phyloP scores from a whole-genome alignment of 2,797 vertebrate genomes.

The Fundulus diaphanus region DNA sequence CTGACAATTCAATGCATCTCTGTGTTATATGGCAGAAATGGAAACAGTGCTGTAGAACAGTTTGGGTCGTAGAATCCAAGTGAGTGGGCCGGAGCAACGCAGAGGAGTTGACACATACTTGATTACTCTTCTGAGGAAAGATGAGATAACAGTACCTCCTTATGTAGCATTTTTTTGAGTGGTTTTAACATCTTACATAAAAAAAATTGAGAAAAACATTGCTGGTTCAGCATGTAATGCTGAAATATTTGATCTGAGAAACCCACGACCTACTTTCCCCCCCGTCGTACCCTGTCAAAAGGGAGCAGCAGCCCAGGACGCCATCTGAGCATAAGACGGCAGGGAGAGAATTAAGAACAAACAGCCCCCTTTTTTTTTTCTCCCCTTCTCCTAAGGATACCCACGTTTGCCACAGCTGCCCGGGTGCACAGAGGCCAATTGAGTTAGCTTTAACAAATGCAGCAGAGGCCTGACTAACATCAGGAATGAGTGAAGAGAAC shows the following conservation, averaged over 20 bases:
- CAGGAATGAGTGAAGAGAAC: constrained; percentile 73
- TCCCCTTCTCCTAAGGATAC: constrained; percentile 58
- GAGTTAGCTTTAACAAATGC: constrained; percentile 78
- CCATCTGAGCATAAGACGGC: constrained; percentile 55
- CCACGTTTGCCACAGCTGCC: constrained; percentile 77
- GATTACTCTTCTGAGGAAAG: neutral
- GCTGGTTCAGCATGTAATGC: neutral
- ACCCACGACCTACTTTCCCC: constrained; percentile 15
- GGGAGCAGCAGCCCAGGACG: constrained; percentile 33
- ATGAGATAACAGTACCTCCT: neutral
- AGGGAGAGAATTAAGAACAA: constrained; percentile 72
- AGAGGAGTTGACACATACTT: constrained; percentile 11
- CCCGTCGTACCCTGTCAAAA: constrained; percentile 36
- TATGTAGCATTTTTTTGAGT: too few relatives aligned
- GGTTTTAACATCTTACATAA: constrained; percentile 12
- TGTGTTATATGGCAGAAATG: constrained; percentile 11
- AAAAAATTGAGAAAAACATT: neutral
- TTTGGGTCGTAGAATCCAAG: neutral
- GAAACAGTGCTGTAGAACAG: neutral
- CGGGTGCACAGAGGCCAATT: constrained; percentile 72
- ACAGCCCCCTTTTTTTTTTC: constrained; percentile 60
- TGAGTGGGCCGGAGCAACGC: neutral
- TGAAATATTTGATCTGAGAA: constrained; percentile 7
- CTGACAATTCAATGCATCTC: constrained; percentile 8
- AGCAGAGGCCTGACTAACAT: constrained; percentile 74